Conservation (phyloP, 2,797 vertebrate species). For the Lagorchestes hirsutus region DNA sequence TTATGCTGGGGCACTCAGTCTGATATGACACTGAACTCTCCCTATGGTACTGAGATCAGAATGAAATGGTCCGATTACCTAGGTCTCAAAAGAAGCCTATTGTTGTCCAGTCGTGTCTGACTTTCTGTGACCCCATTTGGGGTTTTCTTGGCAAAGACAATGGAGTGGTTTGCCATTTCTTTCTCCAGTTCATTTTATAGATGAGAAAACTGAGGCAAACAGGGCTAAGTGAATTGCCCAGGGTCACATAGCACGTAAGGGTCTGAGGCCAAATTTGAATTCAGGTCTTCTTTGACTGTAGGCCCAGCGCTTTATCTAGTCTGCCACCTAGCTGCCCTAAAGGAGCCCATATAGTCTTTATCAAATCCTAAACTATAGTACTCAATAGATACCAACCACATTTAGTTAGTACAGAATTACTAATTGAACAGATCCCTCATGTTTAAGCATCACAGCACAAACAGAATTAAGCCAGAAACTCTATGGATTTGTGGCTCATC, state of each 20-base stretch:
- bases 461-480: background rate
- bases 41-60: background rate
- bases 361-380: background rate
- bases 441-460: background rate
- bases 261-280: too few species aligned
- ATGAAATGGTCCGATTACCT: background rate
- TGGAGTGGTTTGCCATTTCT: background rate
- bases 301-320: too few species aligned
- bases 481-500: background rate
- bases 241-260: too few species aligned
- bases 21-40: background rate
- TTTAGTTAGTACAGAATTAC: background rate
- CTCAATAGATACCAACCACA: background rate
- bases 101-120: background rate
- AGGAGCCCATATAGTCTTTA: background rate
- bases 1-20: background rate
- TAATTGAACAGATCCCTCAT: background rate
- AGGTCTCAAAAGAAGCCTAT: background rate
- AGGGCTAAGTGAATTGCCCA: background rate
- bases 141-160: background rate
- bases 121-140: background rate
- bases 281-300: too few species aligned
- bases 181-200: background rate
- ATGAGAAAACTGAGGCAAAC: background rate
- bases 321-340: too few species aligned